Conservation (phyloP, 2,888 invertebrate genomes). For the Zygaena filipendulae region DNA sequence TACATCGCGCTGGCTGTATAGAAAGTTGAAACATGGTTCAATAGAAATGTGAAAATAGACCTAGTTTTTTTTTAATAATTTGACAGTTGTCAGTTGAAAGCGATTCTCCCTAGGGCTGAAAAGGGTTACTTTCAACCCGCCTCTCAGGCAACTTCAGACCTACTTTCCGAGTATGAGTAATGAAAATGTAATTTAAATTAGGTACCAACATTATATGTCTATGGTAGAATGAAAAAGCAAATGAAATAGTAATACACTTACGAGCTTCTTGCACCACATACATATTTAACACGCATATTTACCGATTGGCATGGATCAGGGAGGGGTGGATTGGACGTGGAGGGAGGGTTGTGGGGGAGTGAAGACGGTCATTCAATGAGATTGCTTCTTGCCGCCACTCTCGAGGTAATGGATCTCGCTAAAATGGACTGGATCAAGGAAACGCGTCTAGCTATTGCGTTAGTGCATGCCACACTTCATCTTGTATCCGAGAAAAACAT, state of each 20-base stretch:
- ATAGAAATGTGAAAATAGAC: too few species aligned
- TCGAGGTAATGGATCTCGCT: constrained; percentile 66
- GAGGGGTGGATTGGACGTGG: constrained; percentile 27
- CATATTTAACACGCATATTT: constrained; percentile 70
- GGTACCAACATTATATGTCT: too few species aligned
- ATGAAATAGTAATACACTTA: constrained; percentile 67
- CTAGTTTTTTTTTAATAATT: too few species aligned
- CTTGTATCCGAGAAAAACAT: too few species aligned
- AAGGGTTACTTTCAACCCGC: too few species aligned
- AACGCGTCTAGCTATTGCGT: constrained; percentile 42
- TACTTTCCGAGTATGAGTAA: too few species aligned
- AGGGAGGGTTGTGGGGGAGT: constrained; percentile 30
- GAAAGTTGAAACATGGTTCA: too few species aligned
- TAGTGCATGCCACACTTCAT: constrained; percentile 26
- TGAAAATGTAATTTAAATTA: too few species aligned
- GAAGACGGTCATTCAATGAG: constrained; percentile 69
- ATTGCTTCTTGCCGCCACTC: constrained; percentile 69
- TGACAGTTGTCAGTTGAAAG: too few species aligned
- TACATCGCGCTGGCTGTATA: too few species aligned
- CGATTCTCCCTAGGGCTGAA: too few species aligned
- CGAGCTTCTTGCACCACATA: constrained; percentile 61
- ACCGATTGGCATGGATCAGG: constrained; percentile 63
- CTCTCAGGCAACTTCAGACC: too few species aligned
- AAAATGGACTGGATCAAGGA: constrained; percentile 65
- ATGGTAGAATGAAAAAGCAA: constrained; percentile 63